These are phyloP conservation scores for Crocodylus rhombifer DNA, from an alignment of 2,797 vertebrate species.

Conservation along the genomic window DNA sequence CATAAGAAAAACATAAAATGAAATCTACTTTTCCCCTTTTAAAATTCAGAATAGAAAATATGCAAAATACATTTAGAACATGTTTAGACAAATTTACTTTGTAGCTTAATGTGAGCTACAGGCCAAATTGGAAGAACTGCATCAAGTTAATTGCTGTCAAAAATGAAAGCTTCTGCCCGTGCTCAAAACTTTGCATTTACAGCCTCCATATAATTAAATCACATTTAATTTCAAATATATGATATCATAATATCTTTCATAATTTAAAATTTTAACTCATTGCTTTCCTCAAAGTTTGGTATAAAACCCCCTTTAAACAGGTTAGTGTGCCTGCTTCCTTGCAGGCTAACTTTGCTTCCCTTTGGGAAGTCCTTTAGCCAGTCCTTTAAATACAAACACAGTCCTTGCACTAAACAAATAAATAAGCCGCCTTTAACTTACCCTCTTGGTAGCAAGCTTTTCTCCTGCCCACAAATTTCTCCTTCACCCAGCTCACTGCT, in stretches of 20 bases:
- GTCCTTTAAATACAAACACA: no score
- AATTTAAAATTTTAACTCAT: background rate
- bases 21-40: background rate
- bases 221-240: background rate
- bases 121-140: background rate
- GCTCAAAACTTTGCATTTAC: background rate
- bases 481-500: no score
- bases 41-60: constrained; percentile 7
- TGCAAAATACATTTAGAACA: background rate
- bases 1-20: background rate
- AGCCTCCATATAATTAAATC: background rate
- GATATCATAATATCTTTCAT: background rate
- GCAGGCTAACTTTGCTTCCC: no score
- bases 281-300: background rate
- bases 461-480: no score
- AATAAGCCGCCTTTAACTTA: no score
- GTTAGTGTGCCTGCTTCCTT: no score
- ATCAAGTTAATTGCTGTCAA: constrained; percentile 14
- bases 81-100: constrained; percentile 21
- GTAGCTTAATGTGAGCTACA: background rate
- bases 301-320: background rate
- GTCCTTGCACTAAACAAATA: no score
- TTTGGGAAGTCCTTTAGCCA: no score
- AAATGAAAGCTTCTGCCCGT: background rate
- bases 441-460: no score